Evolutionary conservation across 2,888 invertebrate genomes (phyloP), one percentile per base, ranked within the genome.

Genomic region (Cephus nigrinus): DNA sequence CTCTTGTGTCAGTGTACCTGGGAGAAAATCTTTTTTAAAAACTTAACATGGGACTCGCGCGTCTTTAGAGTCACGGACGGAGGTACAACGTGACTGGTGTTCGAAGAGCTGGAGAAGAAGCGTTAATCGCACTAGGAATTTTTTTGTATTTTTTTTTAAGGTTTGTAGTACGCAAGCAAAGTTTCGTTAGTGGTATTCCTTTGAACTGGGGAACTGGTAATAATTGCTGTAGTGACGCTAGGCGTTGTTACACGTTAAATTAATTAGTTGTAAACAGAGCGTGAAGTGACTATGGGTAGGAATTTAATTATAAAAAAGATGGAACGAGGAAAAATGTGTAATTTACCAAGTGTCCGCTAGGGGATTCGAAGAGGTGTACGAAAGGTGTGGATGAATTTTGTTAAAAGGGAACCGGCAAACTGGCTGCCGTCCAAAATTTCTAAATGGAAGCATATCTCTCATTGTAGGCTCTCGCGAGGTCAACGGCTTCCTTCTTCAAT

Each of bases 371-470:
- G 23, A 9, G 23, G 23, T 23, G 23, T 5, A 9, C 5, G 55
- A 23, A 23, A 23, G 55, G 55, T 55, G 55, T 0, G 55, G 55
- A 55, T 55, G 23, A 55, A 55, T 55, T 55, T 55, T 3, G 55
- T 55, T 55, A 55, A 23, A 55, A 55, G 55, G 55, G 55, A 55
- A 55, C 55, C 55, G 9, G 23, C 23, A 23, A 55, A 55, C 55
- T 55, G 55, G 55, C 55, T 55, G 55, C 23, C 1, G 5, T 9
- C 55, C 55, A 55, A 55, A 55, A 23, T 55, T 88, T 90, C 88
- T 89, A 91, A 91, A 91, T 90, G 90, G 91, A 90, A 90, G 85
- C 90, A 88, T 90, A 90, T 89, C 89, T 88, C 84, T 88, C 84
- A 9, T 83, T 81, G 82, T 82, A 77, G 34, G 79, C 68, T 82